These are phyloP conservation scores for Spatula clypeata DNA, from an alignment of 2,797 vertebrate species.

Conservation along the genomic window DNA sequence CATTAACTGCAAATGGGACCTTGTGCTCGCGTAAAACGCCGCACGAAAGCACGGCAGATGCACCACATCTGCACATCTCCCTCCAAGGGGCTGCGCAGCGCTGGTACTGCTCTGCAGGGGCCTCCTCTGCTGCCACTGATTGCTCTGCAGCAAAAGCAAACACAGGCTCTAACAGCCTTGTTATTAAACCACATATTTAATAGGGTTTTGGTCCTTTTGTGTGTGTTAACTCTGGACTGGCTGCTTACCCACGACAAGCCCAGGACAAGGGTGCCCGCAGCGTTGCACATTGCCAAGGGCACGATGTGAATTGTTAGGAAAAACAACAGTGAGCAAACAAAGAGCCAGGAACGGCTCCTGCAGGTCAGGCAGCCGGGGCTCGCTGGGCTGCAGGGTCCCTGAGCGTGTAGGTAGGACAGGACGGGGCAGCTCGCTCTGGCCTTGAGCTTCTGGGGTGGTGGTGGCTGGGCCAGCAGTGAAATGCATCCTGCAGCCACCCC, in stretches of 20 bases:
- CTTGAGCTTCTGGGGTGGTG: too few species aligned
- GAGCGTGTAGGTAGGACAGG: rapidly evolving
- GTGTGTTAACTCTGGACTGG: neutral
- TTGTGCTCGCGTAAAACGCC: rapidly evolving
- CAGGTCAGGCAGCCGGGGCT: neutral
- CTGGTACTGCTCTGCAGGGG: neutral
- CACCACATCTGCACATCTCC: neutral
- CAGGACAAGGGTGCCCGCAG: neutral
- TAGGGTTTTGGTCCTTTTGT: neutral
- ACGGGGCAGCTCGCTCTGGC: neutral
- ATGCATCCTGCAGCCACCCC: rapidly evolving
- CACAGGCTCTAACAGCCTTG: rapidly evolving
- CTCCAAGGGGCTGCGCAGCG: neutral
- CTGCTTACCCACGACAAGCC: neutral
- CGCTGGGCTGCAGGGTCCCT: neutral
- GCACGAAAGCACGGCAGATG: rapidly evolving
- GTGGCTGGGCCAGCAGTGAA: rapidly evolving
- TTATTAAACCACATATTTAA: rapidly evolving
- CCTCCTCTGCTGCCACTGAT: rapidly evolving
- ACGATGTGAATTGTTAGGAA: neutral
- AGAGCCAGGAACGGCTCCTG: rapidly evolving
- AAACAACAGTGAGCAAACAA: neutral
- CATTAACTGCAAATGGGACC: neutral
- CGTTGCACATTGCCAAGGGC: too few species aligned
- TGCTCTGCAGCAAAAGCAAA: neutral